Evolutionary conservation across 1,140 invertebrate genomes (phyloP), one percentile per base, ranked within the genome.

Genomic region (Drosophila busckii): DNA sequence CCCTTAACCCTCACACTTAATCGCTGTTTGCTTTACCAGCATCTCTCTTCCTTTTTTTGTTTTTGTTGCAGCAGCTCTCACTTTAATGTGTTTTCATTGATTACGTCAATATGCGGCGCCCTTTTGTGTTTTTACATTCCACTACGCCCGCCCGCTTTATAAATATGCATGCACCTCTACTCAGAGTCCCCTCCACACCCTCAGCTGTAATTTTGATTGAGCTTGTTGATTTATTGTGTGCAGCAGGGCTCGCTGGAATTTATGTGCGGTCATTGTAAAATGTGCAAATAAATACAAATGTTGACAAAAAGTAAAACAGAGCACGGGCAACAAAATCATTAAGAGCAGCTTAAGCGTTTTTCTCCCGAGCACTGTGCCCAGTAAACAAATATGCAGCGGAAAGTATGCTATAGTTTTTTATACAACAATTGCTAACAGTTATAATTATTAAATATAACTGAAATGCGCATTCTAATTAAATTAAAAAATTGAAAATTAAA

Each of bases 51-150:
- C 2, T 28, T 48, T 31, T 38, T 26, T 40, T 31, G 7, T 49
- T 20, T 17, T 34, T 25, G 29, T 20, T 67, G 49, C 49, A 23
- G 12, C 31, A 53, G 71, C 61, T 71, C 70, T 66, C 61, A 61
- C 32, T 71, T 71, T 71, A 71, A 71, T 71, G 68, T 71, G 62
- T 66, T 71, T 71, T 71, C 66, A 71, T 71, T 71, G 68, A 71
- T 71, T 71, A 29, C 48, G 64, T 70, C 53, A 49, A 34, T 23
- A 35, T 34, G 19, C 13, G 7, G 12, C n/a, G n/a, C 28, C 12
- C 28, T 17, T 41, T 34, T 38, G n/a, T 25, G 16, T 34, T 34
- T 17, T 7, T 34, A 12, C 42, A 15, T 29, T 19, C 23, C 31
- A 40, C 31, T 45, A 45, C 29, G 45, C 50, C 40, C 38, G 22